Base-by-base conservation (phyloP, 2,797 vertebrate genomes). In the Streptopelia turtur region DNA sequence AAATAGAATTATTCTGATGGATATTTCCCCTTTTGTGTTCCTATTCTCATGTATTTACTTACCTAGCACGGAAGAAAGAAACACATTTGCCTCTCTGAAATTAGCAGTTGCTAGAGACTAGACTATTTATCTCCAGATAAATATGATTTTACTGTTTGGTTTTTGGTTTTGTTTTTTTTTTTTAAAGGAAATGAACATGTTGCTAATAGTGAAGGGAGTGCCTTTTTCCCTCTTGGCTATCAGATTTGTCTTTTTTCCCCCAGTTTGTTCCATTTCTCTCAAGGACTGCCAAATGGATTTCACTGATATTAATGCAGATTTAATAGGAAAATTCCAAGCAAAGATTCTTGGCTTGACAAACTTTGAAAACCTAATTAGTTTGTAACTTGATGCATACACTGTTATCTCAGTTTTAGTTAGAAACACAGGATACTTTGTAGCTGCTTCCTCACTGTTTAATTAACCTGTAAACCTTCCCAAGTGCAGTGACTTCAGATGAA, bases 301-400 rank as follows among this genome's bases (percentile, higher is more conserved):
- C 16, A 33, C 55, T 76, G 76, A 49, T 76, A 68, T 3, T 53
- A 68, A 60, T 71, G 79, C 45, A 79, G 64, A 75, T 81, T 70
- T 80, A 90, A 82, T 52, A 64, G n/a, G 53, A 89, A 94, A 92
- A 89, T 78, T 90, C 78, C 75, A 75, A 78, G 43, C 39, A 35
- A 87, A 90, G 66, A 41, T 78, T 81, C n/a, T 87, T 92, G 61
- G 53, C 41, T 79, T 55, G 72, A 56, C 24, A 45, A 70, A 84
- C 31, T 87, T 92, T 37, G 77, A 78, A 83, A 82, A 88, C 8
- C 6, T 72, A n/a, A 57, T 83, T 83, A 35, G 15, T 78, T 91
- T 83, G 49, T 56, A 88, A 78, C 28, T 59, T 70, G 55, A 76
- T 84, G 52, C 20, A 25, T 76, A 17, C 6, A 8, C 22, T 31